phyloP scores from a whole-genome alignment of 2,888 invertebrate species.

The Noctua fimbriata region DNA sequence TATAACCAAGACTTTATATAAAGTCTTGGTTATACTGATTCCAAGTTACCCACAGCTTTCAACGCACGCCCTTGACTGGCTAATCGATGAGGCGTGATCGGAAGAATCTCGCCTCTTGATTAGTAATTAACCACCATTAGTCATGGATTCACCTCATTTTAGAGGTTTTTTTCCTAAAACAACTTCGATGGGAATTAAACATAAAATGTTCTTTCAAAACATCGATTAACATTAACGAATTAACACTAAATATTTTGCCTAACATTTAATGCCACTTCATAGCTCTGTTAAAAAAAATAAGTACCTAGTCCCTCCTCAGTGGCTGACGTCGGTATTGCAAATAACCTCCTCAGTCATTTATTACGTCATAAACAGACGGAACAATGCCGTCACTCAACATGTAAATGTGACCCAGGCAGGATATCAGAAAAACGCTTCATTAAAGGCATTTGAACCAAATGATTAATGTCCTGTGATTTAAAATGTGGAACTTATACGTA shows the following conservation, averaged over 20 bases:
- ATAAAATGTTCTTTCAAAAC: neutral
- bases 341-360: slow-evolving; percentile 24
- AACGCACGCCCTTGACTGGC: slow-evolving; percentile 75
- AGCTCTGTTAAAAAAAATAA: neutral
- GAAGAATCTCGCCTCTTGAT: slow-evolving; percentile 74
- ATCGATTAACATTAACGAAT: too few species aligned
- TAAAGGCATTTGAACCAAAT: slow-evolving; percentile 14
- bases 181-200: slow-evolving; percentile 4
- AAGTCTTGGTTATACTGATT: slow-evolving; percentile 33
- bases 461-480: slow-evolving; percentile 3
- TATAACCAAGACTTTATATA: too few species aligned
- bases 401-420: slow-evolving; percentile 30
- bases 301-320: neutral
- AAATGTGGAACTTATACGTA: neutral
- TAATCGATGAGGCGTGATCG: slow-evolving; percentile 75
- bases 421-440: slow-evolving; percentile 29
- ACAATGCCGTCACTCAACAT: slow-evolving; percentile 36
- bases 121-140: slow-evolving; percentile 79
- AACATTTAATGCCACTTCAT: neutral
- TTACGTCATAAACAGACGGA: slow-evolving; percentile 38
- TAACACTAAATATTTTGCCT: too few species aligned
- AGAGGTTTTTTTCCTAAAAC: slow-evolving; percentile 47
- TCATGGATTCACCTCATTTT: slow-evolving; percentile 72
- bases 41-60: slow-evolving; percentile 48
- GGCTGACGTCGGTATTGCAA: neutral